Evolutionary conservation across 2,888 invertebrate species (phyloP), one percentile per base, ranked within the genome.

Genomic region (Ypsolopha sequella): DNA sequence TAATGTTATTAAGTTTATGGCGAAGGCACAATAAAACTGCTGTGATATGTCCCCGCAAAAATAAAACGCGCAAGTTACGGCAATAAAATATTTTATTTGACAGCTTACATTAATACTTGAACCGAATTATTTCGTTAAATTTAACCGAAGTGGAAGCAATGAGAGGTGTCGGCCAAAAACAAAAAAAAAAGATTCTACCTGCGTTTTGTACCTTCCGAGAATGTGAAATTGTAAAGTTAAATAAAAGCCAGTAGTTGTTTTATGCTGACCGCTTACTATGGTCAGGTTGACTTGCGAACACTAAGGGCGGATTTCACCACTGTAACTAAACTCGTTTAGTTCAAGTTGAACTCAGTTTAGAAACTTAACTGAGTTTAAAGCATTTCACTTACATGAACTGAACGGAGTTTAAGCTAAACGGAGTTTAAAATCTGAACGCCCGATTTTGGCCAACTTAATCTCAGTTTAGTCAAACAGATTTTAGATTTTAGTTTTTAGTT

Each of bases 161-260:
- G 38, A 8, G 36, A n/a, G n/a, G 10, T 9, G 36, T 10, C 11
- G 7, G 55, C 58, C 60, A 57, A 55, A 54, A 54, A 56, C 24
- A 56, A 63, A 65, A 64, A 68, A 75, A 77, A 76, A 76, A 70
- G 58, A 52, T 57, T 60, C 70, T 80, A 82, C 82, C 81, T 80
- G 80, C 66, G 64, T 60, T 33, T 9, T 61, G 65, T 66, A 63
- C 70, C 70, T 82, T 82, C 81, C 61, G 52, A 72, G 82, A 84
- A 82, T 64, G 70, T 76, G 68, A 74, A 76, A 80, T 81, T 78
- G 73, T 77, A 68, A 79, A 76, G 64, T 69, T 72, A 80, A 80
- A 80, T 65, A 80, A 63, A 62, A 57, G 59, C 58, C 60, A 60
- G 59, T 59, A 68, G 76, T 75, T 73, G 35, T 39, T 9, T 6